Evolutionary conservation across 2,797 vertebrate species (phyloP), one percentile per base, ranked within the genome.

Genomic region (Malacoraja senta): DNA sequence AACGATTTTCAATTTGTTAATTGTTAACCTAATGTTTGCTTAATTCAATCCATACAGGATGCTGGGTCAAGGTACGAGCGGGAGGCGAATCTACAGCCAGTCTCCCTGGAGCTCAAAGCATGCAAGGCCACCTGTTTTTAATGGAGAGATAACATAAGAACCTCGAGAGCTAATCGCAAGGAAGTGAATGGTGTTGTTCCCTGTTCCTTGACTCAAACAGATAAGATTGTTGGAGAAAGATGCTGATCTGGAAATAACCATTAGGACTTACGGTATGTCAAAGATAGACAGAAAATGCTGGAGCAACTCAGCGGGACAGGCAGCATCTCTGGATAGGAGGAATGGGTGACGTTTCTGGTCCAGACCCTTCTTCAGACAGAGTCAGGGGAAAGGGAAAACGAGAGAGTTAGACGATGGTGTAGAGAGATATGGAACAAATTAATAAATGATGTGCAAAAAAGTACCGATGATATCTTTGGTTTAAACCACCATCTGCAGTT

Each of bases 1-100:
- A 21, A n/a, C 53, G 58, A 38, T 29, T 65, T 81, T 38, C 72
- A 72, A 77, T 79, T 91, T 77, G 29, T n/a, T 91, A 94, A 93
- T 88, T 92, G 93, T 94, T 77, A 79, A 88, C 71, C 21, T 9
- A n/a, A 72, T 71, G 68, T 74, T 86, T 83, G 38, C n/a, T 76
- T 53, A 92, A 74, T 76, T 92, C 71, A 53, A 76, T 72, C 38
- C 38, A 76, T 76, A 92, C 71, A 92, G 90, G 90, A 92, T 92
- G 90, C 58, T 92, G 12, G 26, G 17, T 92, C 35, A 74, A 21
- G 2, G 13, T 74, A 7, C 21, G 44, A 74, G 68, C 68, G 44
- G 8, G 9, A 35, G 21, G 68, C 10, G 21, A 6, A 65, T 72
- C 68, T 74, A 72, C 53, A 3, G 72, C 38, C 17, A 53, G 29